These are phyloP conservation scores for Drosophila rufa DNA, from an alignment of 1,140 invertebrate genomes.

Conservation along the genomic window DNA sequence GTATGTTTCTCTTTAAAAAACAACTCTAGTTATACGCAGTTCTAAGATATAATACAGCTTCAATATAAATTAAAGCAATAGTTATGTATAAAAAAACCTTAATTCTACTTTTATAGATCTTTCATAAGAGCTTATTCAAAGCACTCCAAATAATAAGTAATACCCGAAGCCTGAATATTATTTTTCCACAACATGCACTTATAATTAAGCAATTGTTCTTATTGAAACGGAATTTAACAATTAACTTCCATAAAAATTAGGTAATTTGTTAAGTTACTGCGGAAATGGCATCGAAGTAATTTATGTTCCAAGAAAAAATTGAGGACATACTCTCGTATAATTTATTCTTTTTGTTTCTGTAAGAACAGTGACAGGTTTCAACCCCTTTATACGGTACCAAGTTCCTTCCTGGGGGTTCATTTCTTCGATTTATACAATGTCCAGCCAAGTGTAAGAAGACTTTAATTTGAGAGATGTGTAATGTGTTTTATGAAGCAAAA, in stretches of 20 bases:
- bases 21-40: too few species aligned
- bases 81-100: too few species aligned
- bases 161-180: background rate
- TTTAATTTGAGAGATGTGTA: conserved; percentile 18
- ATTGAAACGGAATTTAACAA: background rate
- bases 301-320: background rate
- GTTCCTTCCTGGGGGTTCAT: background rate
- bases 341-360: conserved; percentile 7
- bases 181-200: background rate
- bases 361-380: conserved; percentile 26
- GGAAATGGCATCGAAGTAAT: background rate
- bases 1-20: too few species aligned
- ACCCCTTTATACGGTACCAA: conserved; percentile 6
- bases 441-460: conserved; percentile 21
- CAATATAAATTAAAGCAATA: too few species aligned
- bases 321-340: conserved; percentile 7
- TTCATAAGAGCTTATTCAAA: too few species aligned
- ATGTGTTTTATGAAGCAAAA: background rate
- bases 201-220: background rate
- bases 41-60: too few species aligned
- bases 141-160: too few species aligned
- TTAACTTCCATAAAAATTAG: background rate
- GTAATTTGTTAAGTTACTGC: background rate
- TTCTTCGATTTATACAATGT: conserved; percentile 4
- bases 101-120: too few species aligned